Evolutionary conservation across 2,888 invertebrate species (phyloP), one percentile per base, ranked within the genome.

Genomic region (Idaea straminata): DNA sequence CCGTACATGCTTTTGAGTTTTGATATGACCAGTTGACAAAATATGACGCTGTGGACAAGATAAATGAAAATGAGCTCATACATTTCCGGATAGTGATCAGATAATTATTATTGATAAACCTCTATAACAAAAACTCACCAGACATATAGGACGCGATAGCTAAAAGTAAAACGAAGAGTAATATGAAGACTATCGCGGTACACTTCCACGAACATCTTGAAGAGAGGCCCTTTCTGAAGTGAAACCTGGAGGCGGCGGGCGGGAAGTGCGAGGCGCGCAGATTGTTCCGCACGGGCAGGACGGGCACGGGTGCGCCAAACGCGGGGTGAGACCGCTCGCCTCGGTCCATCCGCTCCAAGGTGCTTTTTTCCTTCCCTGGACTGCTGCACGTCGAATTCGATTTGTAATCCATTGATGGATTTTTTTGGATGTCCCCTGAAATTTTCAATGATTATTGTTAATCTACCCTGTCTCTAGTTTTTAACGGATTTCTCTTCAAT

Each of bases 141-240:
- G 97, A 96, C 93, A 98, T 96, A 92, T 97, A 97, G 76, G 96
- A 95, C 76, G 98, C 94, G 74, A 97, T 96, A 74, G 97, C 96
- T 82, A 96, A 95, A 77, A 98, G 94, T 81, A 97, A 94, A 78
- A 97, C 95, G 78, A 97, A 96, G 78, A 98, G 94, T 88, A 97
- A 95, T 84, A 98, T 96, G 85, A 97, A 96, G 76, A 96, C 95
- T 84, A 98, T 96, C 72, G 98, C 97, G 76, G 97, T 96, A 91
- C 98, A 97, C 89, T 97, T 97, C 97, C 98, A 98, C 72, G 97
- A 97, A 92, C 98, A 98, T 80, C 95, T 94, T 77, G 97, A 96
- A 66, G 96, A 95, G 79, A 97, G 93, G 78, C 96, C 97, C 94
- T 97, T 97, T 85, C 96, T 95, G 90, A 97, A 97, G 90, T 97